A percentile compares a stretch with the other conserved stretches of the same genome.
These are phyloP conservation scores for Pteromalus puparum DNA, from an alignment of 1,140 invertebrate genomes.

Conservation along the genomic window DNA sequence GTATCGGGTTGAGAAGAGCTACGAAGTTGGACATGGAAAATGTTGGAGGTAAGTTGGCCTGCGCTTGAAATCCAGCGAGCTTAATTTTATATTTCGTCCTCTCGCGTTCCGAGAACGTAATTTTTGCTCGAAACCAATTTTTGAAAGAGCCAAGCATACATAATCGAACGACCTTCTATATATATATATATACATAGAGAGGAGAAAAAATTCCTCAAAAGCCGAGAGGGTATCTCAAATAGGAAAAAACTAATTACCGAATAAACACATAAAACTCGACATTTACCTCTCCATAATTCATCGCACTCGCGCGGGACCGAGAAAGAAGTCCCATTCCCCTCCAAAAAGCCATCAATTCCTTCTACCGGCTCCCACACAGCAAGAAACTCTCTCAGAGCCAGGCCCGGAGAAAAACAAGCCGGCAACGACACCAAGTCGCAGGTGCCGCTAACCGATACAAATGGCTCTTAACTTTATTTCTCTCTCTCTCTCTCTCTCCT, in stretches of 20 bases:
- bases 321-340: slow-evolving; percentile 22
- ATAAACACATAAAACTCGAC: not conserved
- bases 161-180: too few species aligned
- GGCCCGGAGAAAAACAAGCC: not conserved
- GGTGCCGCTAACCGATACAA: slow-evolving; percentile 63
- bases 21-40: not conserved
- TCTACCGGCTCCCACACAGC: not conserved
- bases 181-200: too few species aligned
- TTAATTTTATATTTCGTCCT: too few species aligned
- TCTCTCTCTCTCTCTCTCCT: slow-evolving; percentile 40
- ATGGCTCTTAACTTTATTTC: slow-evolving; percentile 50
- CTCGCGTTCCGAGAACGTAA: too few species aligned
- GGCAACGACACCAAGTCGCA: slow-evolving; percentile 54
- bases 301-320: not conserved
- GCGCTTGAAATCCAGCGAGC: too few species aligned
- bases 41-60: not conserved
- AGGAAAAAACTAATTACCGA: not conserved
- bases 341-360: slow-evolving; percentile 4
- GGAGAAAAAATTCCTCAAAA: too few species aligned
- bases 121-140: too few species aligned
- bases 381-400: not conserved
- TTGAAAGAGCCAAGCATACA: too few species aligned
- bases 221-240: not conserved
- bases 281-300: not conserved
- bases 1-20: slow-evolving; percentile 44